phyloP scores from a whole-genome alignment of 1,140 invertebrate species.

The Sipha flava region DNA sequence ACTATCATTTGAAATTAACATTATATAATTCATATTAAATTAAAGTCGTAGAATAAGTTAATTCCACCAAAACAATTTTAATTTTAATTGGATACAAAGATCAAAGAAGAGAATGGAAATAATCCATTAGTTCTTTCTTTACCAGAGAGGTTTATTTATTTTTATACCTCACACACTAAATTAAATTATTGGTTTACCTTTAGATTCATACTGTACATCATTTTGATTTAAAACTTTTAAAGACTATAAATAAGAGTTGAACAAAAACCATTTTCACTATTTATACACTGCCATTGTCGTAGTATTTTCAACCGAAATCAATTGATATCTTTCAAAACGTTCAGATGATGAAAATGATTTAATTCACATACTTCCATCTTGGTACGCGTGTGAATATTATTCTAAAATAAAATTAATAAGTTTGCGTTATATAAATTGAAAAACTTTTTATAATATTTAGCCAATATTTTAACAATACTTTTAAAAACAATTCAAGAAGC shows the following conservation, averaged over 20 bases:
- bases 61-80: background rate
- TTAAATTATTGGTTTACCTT: background rate
- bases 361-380: too few relatives aligned
- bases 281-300: background rate
- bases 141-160: background rate
- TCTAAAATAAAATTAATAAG: too few relatives aligned
- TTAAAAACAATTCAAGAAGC: too few relatives aligned
- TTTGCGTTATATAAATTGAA: too few relatives aligned
- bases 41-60: background rate
- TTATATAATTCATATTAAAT: conserved; percentile 5
- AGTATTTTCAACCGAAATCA: background rate
- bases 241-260: background rate
- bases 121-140: background rate
- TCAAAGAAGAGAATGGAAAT: background rate
- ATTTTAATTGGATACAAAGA: background rate
- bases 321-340: background rate
- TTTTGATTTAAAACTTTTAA: conserved; percentile 5
- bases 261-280: background rate
- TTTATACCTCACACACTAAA: background rate
- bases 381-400: too few relatives aligned
- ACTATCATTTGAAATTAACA: background rate
- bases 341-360: too few relatives aligned
- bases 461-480: too few relatives aligned
- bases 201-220: background rate
- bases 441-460: too few relatives aligned